These are phyloP conservation scores for Aspiorhynchus laticeps DNA, from an alignment of 2,113 vertebrate genomes.

Conservation along the genomic window DNA sequence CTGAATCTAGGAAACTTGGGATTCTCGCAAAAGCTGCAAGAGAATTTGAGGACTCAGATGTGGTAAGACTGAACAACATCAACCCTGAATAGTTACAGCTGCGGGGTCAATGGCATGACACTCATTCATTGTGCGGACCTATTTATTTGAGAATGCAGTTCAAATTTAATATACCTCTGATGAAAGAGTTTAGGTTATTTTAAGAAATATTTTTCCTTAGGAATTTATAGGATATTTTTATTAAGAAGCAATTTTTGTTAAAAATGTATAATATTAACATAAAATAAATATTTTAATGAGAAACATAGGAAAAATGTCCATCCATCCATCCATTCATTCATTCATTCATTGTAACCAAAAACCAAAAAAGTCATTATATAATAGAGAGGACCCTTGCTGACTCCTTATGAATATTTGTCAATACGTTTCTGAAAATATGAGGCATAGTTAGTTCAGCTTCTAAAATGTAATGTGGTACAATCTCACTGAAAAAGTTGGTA, in stretches of 20 bases:
- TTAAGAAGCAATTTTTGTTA: too few species aligned
- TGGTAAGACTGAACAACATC: constrained; percentile 16
- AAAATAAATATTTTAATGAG: too few species aligned
- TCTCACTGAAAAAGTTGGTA: neutral
- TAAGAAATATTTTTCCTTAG: too few species aligned
- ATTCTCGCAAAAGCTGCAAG: constrained; percentile 71
- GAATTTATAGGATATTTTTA: too few species aligned
- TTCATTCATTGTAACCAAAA: too few species aligned
- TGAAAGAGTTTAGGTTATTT: too few species aligned
- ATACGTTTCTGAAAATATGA: neutral
- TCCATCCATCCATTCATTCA: too few species aligned
- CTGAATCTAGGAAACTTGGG: constrained; percentile 60
- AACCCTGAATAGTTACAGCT: neutral
- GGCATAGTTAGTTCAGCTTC: neutral
- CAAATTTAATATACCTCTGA: neutral
- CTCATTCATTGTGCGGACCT: neutral
- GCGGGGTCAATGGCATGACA: neutral
- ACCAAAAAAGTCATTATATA: neutral
- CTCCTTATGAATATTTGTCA: neutral
- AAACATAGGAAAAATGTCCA: too few species aligned
- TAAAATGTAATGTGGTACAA: neutral
- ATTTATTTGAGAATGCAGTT: neutral
- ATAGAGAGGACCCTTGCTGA: neutral
- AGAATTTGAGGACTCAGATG: constrained; percentile 74
- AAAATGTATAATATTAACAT: too few species aligned